These are phyloP conservation scores for Sus cebifrons DNA, from an alignment of 2,797 vertebrate species.

Conservation along the genomic window DNA sequence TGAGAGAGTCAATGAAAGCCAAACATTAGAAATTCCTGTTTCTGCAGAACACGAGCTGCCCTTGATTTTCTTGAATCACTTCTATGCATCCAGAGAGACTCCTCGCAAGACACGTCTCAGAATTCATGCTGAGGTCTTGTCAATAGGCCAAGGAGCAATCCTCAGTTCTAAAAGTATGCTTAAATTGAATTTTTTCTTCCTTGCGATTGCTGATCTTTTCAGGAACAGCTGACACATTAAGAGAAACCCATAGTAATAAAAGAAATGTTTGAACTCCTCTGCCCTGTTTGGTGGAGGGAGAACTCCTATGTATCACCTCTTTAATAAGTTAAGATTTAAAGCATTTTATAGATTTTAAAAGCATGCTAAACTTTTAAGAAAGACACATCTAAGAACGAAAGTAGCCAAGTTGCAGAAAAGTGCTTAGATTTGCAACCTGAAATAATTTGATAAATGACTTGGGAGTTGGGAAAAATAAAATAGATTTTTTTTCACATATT, in stretches of 20 bases:
- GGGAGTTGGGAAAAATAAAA: slow-evolving; percentile 42
- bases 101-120: slow-evolving; percentile 63
- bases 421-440: slow-evolving; percentile 23
- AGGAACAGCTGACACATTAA: slow-evolving; percentile 17
- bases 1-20: not conserved
- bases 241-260: not conserved
- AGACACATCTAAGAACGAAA: slow-evolving; percentile 37
- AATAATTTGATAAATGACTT: slow-evolving; percentile 57
- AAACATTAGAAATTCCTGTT: slow-evolving; percentile 46
- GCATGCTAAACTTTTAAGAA: slow-evolving; percentile 24
- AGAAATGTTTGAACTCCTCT: not conserved
- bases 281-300: not conserved
- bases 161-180: not conserved
- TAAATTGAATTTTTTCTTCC: slow-evolving; percentile 7
- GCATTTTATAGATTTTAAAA: slow-evolving; percentile 56
- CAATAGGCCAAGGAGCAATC: slow-evolving; percentile 45
- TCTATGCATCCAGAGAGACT: slow-evolving; percentile 49
- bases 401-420: slow-evolving; percentile 33
- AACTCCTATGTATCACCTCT: not conserved
- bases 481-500: not conserved
- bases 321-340: slow-evolving; percentile 47
- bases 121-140: slow-evolving; percentile 46
- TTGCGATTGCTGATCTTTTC: slow-evolving; percentile 19
- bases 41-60: not conserved
- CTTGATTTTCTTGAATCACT: slow-evolving; percentile 67